Conservation (phyloP, 1,140 invertebrate genomes). For the Atta colombica region DNA sequence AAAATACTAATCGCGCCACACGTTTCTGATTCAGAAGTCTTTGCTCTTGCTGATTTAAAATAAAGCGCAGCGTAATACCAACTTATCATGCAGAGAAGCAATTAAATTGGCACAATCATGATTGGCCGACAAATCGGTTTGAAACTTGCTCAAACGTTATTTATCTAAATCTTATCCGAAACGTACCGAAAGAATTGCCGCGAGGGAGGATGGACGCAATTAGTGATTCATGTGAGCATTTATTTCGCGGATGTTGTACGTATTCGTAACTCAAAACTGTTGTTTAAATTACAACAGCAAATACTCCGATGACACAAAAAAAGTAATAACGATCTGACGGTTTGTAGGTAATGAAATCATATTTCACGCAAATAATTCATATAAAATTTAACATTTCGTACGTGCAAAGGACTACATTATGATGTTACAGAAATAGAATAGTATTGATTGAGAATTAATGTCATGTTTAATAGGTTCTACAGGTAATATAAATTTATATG, state of each 20-base stretch:
- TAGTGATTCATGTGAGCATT: conserved; percentile 23
- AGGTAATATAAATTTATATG: neutral
- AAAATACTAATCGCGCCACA: conserved; percentile 15
- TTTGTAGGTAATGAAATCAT: no score
- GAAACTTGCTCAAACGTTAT: conserved; percentile 21
- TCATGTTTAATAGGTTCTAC: neutral
- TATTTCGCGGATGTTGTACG: conserved; percentile 28
- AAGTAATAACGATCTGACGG: conserved; percentile 7
- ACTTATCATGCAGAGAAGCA: conserved; percentile 26
- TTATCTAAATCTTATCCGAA: conserved; percentile 43
- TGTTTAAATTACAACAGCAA: conserved; percentile 43
- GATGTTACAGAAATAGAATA: neutral
- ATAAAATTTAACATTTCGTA: neutral
- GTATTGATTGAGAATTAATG: neutral
- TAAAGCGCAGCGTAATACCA: conserved; percentile 8
- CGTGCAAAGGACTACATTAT: neutral
- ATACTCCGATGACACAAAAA: conserved; percentile 14
- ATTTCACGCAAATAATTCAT: no score
- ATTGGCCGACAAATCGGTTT: conserved; percentile 15
- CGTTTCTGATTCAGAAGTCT: neutral
- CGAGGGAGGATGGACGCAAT: conserved; percentile 23
- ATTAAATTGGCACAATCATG: conserved; percentile 36
- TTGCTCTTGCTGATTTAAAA: conserved; percentile 28
- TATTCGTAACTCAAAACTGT: conserved; percentile 25
- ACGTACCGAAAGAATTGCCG: conserved; percentile 20